A percentile compares a stretch with the other conserved stretches of the same genome.
phyloP scores from a whole-genome alignment of 2,113 vertebrate genomes.

The Aspidoscelis tigris region DNA sequence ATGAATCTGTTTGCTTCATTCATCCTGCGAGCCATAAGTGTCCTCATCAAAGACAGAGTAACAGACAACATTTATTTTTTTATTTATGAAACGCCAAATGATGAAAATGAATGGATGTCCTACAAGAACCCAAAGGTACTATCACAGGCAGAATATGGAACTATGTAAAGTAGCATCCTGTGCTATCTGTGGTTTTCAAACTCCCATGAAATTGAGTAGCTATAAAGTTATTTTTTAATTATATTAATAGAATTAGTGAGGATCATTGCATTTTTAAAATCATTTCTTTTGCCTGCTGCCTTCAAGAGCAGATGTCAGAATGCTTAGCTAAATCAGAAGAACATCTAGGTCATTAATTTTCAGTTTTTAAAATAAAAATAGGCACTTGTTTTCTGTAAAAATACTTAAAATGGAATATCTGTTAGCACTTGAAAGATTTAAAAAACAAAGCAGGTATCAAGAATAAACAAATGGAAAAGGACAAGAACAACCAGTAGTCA shows the following conservation, averaged over 20 bases:
- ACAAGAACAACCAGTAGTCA: not conserved
- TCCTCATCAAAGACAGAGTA: conserved; percentile 87
- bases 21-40: conserved; percentile 84
- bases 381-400: not conserved
- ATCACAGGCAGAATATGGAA: not conserved
- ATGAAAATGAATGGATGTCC: conserved; percentile 85
- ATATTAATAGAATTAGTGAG: not conserved
- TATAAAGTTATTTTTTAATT: not conserved
- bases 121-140: conserved; percentile 81
- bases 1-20: conserved; percentile 97
- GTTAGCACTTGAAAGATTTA: not conserved
- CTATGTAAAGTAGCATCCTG: not conserved
- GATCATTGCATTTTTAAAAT: not conserved
- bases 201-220: not conserved
- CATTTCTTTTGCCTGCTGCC: not conserved
- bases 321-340: not conserved
- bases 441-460: not conserved
- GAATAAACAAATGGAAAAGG: not conserved
- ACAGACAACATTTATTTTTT: conserved; percentile 76
- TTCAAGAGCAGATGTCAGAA: not conserved
- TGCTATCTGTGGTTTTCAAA: not conserved
- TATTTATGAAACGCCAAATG: conserved; percentile 73
- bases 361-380: not conserved
- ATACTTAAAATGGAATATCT: not conserved
- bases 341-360: not conserved